Evolutionary conservation across 2,888 invertebrate species (phyloP).

Genomic region (Magallana nippona): DNA sequence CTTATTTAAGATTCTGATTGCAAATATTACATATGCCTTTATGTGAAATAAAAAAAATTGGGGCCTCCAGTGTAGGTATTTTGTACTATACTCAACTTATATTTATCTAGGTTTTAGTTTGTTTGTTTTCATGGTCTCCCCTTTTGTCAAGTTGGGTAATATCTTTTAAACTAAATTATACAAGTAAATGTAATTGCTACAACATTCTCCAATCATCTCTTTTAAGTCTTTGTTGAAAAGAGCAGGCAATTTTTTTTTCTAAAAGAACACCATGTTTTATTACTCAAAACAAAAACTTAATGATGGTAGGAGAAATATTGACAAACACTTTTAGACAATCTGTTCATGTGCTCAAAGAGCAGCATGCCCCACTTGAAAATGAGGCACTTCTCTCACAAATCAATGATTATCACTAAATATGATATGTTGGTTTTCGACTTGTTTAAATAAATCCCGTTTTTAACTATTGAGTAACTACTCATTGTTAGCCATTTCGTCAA

Average conservation of each 20-base stretch:
- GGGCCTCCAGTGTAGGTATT: no score
- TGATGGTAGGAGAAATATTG: not conserved
- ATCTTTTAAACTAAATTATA: no score
- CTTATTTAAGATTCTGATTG: no score
- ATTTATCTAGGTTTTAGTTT: no score
- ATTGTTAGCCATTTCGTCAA: slow-evolving; percentile 8
- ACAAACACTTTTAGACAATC: not conserved
- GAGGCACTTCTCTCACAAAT: slow-evolving; percentile 6
- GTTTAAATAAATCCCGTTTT: slow-evolving; percentile 23
- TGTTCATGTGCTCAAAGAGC: not conserved
- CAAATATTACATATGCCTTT: no score
- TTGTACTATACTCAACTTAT: no score
- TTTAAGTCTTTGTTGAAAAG: not conserved
- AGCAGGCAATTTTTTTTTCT: not conserved
- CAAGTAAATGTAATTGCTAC: no score
- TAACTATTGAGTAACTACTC: not conserved
- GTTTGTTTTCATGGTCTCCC: no score
- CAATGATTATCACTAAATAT: slow-evolving; percentile 27
- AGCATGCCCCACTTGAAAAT: not conserved
- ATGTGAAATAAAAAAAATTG: no score
- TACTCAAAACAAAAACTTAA: not conserved
- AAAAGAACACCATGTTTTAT: not conserved
- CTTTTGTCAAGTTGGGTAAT: no score
- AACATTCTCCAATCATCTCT: no score
- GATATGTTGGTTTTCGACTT: slow-evolving; percentile 5